Evolutionary conservation across 2,113 vertebrate species (phyloP), one percentile per base, ranked within the genome.

Genomic region (Pteruthius melanotis): DNA sequence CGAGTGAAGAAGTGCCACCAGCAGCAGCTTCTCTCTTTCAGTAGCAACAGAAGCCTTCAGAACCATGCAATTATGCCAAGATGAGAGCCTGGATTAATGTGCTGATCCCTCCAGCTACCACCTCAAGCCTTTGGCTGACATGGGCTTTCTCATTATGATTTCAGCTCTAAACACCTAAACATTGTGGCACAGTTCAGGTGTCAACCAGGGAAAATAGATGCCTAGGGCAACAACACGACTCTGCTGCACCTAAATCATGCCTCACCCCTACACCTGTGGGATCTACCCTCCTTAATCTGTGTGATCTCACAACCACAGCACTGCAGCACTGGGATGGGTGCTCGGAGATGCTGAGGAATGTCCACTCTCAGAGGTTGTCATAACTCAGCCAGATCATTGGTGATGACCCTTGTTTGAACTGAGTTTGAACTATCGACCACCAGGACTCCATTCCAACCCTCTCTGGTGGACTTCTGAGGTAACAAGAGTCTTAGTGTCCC

Each of bases 51-150:
- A 31, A 63, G 22, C 22, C 53, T 49, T 28, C 16, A 54, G 59
- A 63, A 42, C 15, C 2, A 1, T 10, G 16, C 18, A 68, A 42
- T 10, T 3, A 10, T 13, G 8, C 1, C 9, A n/a, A 11, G 33
- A 31, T 1, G 2, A 88, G 15, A 88, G 14, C 15, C 45, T 56
- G 47, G 18, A 61, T 22, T 70, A 56, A 28, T 5, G 13, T 37
- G 13, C 16, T 20, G 26, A 47, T 56, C 9, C 30, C 14, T 52
- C 27, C 60, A 70, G 33, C 23, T 31, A 56, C 2, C 3, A 57
- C 12, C 22, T 57, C n/a, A 57, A 52, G 37, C 37, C 40, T 69
- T 42, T 45, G 50, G 8, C 14, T 91, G 28, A 5, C 11, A 11
- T 9, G 26, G 22, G 15, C 28, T 63, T 52, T 78, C 45, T 47